Conservation (phyloP, 2,797 vertebrate species). For the Lepilemur septentrionalis region DNA sequence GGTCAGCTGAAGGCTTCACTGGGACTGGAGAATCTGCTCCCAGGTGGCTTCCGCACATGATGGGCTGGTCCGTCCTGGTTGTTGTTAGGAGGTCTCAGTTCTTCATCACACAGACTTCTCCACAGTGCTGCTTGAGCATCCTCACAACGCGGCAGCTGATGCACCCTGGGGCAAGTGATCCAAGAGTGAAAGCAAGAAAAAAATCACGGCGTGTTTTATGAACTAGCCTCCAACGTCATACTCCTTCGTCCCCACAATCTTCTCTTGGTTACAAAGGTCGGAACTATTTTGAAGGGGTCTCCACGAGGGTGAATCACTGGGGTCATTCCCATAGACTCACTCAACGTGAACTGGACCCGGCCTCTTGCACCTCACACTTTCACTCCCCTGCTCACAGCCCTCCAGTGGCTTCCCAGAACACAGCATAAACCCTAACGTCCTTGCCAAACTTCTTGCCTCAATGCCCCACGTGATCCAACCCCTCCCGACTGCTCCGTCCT, state of each 20-base stretch:
- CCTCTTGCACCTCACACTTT: background rate
- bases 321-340: background rate
- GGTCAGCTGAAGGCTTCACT: background rate
- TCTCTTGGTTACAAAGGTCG: background rate
- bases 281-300: background rate
- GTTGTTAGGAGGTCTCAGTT: background rate
- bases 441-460: background rate
- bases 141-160: background rate
- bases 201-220: background rate
- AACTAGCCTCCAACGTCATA: background rate
- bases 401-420: background rate
- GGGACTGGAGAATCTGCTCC: background rate
- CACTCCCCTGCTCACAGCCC: background rate
- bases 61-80: background rate
- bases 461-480: background rate
- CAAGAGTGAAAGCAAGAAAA: background rate
- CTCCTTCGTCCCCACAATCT: background rate
- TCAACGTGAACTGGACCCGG: background rate
- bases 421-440: background rate
- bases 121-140: background rate
- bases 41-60: rapidly evolving
- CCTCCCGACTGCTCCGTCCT: background rate
- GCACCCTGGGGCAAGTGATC: background rate
- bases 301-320: background rate
- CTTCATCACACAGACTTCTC: background rate